These are phyloP conservation scores for Bubo bubo DNA, from an alignment of 2,113 vertebrate species.

Conservation along the genomic window DNA sequence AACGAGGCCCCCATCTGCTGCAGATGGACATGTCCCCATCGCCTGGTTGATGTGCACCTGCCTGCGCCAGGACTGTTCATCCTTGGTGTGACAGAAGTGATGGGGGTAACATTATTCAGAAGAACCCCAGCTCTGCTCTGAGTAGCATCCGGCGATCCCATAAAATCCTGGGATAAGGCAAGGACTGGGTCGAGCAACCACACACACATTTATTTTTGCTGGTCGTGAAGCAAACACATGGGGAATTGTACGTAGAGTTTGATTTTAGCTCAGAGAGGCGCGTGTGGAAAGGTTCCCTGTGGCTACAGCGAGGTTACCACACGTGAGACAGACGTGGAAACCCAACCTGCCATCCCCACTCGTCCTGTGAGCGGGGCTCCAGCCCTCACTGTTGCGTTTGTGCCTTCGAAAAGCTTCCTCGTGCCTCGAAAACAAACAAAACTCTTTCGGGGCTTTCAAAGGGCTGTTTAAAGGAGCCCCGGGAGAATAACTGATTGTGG, in stretches of 20 bases:
- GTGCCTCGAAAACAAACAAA: constrained; percentile 24
- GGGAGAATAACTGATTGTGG: constrained; percentile 44
- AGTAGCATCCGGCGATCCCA: not conserved
- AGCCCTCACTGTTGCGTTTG: not conserved
- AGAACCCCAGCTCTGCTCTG: not conserved
- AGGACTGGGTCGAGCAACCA: not conserved
- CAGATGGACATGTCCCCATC: not conserved
- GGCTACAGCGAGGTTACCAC: not conserved
- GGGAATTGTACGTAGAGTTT: not conserved
- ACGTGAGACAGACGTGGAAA: not conserved
- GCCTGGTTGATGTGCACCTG: not conserved
- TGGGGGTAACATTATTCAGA: not conserved
- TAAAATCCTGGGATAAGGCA: not conserved
- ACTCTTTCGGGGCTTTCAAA: constrained; percentile 50
- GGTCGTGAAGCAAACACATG: not conserved
- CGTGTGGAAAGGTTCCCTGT: fast-evolving
- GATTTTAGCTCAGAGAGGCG: not conserved
- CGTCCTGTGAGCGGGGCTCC: not conserved
- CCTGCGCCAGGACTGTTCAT: not conserved
- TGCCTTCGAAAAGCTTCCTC: not conserved
- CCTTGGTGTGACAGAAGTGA: not conserved
- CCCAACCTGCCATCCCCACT: not conserved
- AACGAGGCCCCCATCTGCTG: not conserved
- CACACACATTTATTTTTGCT: not conserved
- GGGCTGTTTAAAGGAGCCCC: constrained; percentile 41